These are phyloP conservation scores for Aphis gossypii DNA, from an alignment of 1,140 invertebrate species.

Conservation along the genomic window DNA sequence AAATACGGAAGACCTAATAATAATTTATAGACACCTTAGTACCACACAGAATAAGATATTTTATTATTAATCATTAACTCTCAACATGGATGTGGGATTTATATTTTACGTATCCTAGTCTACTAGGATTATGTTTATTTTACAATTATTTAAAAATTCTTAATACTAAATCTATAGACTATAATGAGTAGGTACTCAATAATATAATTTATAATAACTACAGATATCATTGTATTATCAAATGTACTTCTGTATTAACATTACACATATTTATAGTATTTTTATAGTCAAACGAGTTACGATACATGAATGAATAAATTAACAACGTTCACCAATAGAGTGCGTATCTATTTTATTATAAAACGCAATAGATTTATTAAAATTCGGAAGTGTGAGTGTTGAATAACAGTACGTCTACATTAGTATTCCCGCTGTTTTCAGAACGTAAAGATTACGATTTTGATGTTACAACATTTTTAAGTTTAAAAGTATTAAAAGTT, in stretches of 20 bases:
- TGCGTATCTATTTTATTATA: constrained; percentile 44
- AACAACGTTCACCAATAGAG: constrained; percentile 40
- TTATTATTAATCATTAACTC: not conserved
- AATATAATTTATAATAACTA: not conserved
- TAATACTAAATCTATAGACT: not conserved
- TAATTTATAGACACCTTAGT: not conserved
- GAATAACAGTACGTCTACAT: not conserved
- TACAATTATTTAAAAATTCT: not conserved
- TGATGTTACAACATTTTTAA: not conserved
- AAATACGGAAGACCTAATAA: too few relatives aligned
- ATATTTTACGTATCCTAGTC: not conserved
- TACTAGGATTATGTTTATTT: not conserved
- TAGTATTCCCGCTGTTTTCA: constrained; percentile 44
- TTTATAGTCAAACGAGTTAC: not conserved
- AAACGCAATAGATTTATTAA: not conserved
- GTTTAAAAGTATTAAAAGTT: not conserved
- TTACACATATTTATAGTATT: not conserved
- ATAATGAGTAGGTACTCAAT: not conserved
- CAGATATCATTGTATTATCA: constrained; percentile 1
- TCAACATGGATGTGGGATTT: not conserved
- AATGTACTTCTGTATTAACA: not conserved
- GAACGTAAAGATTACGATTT: constrained; percentile 30
- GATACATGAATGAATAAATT: not conserved
- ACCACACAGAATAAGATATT: not conserved
- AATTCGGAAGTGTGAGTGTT: not conserved